Evolutionary conservation across 2,888 invertebrate species (phyloP), one percentile per base, ranked within the genome.

Genomic region (Abrostola triplasia): DNA sequence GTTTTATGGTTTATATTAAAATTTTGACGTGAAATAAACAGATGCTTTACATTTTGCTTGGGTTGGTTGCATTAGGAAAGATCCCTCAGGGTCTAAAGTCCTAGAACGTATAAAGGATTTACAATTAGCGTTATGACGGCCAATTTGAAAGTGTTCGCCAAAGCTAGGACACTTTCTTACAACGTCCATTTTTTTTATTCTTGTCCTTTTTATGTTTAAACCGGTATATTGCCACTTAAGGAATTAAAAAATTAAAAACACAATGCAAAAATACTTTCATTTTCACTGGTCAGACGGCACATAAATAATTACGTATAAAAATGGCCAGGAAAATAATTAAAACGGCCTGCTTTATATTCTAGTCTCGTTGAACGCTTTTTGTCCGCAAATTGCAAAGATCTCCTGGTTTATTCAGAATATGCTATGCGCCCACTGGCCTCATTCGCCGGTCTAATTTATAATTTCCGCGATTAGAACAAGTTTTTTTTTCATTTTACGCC

Each of bases 381-480:
- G 87, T 85, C 86, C 86, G 77, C 87, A 87, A 89, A 90, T 88
- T 88, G 86, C 83, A 74, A 86, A 84, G 85, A 88, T 85, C 85
- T 81, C 74, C 64, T 70, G 76, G 84, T 80, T 86, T 84, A 82
- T 84, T 79, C 83, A 80, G 79, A 84, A 81, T 84, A 83, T 82
- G 81, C 75, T 69, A 72, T 77, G 76, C 71, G 73, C 68, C 68
- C 72, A 65, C 64, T 68, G 79, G 73, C 77, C 77, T 71, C 79
- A 70, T 82, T 82, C 70, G 55, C 73, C 56, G 71, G 75, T 67
- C 78, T 84, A 84, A 87, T 87, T 88, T 84, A 84, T 87, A 86
- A 84, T 85, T 84, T 80, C 73, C 74, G 50, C 79, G 84, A 84
- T 88, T 86, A 87, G 78, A 77, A 64, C 64, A 77, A 78, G 51